Evolutionary conservation across 2,888 invertebrate genomes (phyloP).

Genomic region (Pristionchus mayeri): DNA sequence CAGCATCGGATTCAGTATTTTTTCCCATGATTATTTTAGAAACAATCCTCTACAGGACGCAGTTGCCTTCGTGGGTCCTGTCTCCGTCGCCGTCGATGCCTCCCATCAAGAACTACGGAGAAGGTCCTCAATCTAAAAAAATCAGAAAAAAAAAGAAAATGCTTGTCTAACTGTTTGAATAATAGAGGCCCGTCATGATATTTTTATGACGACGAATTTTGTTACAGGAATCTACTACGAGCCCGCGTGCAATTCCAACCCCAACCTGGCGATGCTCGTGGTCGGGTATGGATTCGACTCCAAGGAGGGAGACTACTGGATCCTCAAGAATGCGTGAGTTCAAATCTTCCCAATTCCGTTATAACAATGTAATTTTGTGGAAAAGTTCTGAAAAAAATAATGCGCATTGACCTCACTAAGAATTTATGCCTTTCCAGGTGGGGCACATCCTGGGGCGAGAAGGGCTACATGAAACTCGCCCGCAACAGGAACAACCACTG

Average conservation of each 20-base stretch:
- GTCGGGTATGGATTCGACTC: too few species aligned
- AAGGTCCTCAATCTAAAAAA: slow-evolving; percentile 51
- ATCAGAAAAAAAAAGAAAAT: neutral
- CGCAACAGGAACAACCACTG: too few species aligned
- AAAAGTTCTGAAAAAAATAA: too few species aligned
- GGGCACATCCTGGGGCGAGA: too few species aligned
- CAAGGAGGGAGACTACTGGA: too few species aligned
- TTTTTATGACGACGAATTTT: neutral
- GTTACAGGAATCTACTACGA: slow-evolving; percentile 50
- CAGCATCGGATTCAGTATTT: neutral
- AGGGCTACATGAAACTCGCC: too few species aligned
- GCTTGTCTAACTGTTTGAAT: neutral
- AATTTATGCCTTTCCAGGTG: too few species aligned
- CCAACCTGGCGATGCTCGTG: too few species aligned
- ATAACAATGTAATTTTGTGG: too few species aligned
- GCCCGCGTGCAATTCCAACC: slow-evolving; percentile 80
- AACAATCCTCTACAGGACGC: slow-evolving; percentile 52
- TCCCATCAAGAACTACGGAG: slow-evolving; percentile 59
- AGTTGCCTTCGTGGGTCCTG: slow-evolving; percentile 52
- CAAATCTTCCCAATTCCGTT: too few species aligned
- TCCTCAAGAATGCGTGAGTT: too few species aligned
- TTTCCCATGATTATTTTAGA: slow-evolving; percentile 54
- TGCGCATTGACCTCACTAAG: too few species aligned
- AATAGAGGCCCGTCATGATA: neutral
- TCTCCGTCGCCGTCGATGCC: slow-evolving; percentile 58